A percentile compares a stretch with the other conserved stretches of the same genome.
phyloP scores from a whole-genome alignment of 2,888 invertebrate genomes.

The Gandaritis pyraliata region DNA sequence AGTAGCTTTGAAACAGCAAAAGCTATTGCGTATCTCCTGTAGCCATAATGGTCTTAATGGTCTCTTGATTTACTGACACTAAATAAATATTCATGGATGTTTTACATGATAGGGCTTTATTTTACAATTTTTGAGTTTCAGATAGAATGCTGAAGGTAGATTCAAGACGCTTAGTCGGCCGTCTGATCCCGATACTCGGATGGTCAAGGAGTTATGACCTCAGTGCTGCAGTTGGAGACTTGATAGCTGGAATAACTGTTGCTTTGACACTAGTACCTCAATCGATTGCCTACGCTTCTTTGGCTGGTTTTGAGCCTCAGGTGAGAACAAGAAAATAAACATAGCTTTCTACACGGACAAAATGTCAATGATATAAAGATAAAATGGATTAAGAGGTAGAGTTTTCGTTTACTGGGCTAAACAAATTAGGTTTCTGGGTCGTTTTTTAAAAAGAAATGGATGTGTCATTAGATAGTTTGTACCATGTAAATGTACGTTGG shows the following conservation, averaged over 20 bases:
- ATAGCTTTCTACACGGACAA: too few species aligned
- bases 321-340: slow-evolving; percentile 67
- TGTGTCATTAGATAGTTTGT: too few species aligned
- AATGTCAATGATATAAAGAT: too few species aligned
- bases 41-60: too few species aligned
- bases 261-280: slow-evolving; percentile 92
- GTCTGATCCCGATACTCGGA: slow-evolving; percentile 80
- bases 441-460: too few species aligned
- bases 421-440: too few species aligned
- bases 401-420: too few species aligned
- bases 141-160: slow-evolving; percentile 58
- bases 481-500: too few species aligned
- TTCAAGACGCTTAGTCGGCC: slow-evolving; percentile 55
- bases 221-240: slow-evolving; percentile 85
- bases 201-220: slow-evolving; percentile 86
- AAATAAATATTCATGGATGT: neutral
- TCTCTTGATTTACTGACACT: too few species aligned
- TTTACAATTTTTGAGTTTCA: slow-evolving; percentile 35
- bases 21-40: too few species aligned
- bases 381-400: too few species aligned
- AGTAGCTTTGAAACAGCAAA: too few species aligned
- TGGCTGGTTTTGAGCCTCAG: slow-evolving; percentile 90
- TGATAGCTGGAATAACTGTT: slow-evolving; percentile 90
- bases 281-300: slow-evolving; percentile 89
- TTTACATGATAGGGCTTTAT: neutral